These are phyloP conservation scores for Rynchops niger DNA, from an alignment of 2,113 vertebrate species.

Conservation along the genomic window DNA sequence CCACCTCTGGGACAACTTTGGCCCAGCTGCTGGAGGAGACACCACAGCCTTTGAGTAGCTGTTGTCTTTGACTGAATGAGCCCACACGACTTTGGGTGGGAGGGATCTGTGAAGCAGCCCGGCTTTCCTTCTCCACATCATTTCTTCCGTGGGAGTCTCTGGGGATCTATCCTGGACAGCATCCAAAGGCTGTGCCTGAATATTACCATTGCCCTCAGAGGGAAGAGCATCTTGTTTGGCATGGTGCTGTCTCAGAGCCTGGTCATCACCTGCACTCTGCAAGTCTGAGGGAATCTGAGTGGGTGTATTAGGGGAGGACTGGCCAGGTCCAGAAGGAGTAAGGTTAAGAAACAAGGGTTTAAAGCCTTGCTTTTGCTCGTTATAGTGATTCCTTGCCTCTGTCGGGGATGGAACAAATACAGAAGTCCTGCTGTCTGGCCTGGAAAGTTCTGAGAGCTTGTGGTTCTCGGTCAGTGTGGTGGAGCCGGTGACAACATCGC, in stretches of 20 bases:
- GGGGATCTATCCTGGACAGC: constrained; percentile 11
- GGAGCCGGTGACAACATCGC: not conserved
- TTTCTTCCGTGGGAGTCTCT: constrained; percentile 56
- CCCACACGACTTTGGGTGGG: constrained; percentile 24
- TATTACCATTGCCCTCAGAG: not conserved
- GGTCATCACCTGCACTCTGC: not conserved
- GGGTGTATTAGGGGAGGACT: not conserved
- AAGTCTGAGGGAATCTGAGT: not conserved
- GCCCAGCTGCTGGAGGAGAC: not conserved
- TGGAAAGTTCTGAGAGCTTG: constrained; percentile 31
- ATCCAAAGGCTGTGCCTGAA: not conserved
- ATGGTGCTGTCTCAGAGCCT: not conserved
- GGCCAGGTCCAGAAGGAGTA: not conserved
- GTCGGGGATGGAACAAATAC: not conserved
- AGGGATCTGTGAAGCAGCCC: constrained; percentile 43
- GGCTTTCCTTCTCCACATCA: not conserved
- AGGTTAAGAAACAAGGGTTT: constrained; percentile 14
- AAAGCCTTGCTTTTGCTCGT: constrained; percentile 45
- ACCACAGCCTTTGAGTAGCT: not conserved
- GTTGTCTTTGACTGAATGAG: not conserved
- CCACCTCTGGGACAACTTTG: constrained; percentile 18
- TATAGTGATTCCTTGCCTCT: constrained; percentile 21
- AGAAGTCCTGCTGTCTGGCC: constrained; percentile 42
- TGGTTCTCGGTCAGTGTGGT: not conserved
- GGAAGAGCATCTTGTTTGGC: not conserved